phyloP scores from a whole-genome alignment of 2,797 vertebrate species.

The Hippocampus kuda region DNA sequence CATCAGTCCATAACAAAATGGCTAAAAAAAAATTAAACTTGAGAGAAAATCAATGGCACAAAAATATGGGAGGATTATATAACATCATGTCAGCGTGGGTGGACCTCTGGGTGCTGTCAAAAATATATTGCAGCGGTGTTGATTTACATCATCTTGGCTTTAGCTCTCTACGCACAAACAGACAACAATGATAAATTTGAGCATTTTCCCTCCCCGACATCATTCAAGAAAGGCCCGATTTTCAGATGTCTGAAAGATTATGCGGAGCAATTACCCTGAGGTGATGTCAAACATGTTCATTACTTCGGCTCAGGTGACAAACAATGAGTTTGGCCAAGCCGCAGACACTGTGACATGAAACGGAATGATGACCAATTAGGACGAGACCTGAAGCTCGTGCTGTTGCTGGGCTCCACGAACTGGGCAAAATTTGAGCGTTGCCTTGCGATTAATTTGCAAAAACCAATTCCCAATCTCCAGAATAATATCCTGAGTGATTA shows the following conservation, averaged over 20 bases:
- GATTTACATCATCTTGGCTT: not conserved
- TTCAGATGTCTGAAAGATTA: not conserved
- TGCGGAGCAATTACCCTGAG: not conserved
- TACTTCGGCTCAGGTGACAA: not conserved
- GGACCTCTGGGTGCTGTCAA: not conserved
- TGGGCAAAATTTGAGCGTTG: not conserved
- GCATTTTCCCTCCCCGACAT: not conserved
- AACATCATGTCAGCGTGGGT: not conserved
- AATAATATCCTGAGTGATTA: not conserved
- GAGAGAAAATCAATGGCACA: constrained; percentile 34
- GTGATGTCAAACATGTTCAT: not conserved
- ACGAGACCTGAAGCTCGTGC: not conserved
- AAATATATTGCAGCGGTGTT: not conserved
- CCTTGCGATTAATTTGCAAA: not conserved
- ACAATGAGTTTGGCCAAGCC: not conserved
- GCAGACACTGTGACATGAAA: not conserved
- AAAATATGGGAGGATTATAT: not conserved
- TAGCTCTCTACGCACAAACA: not conserved
- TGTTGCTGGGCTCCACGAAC: not conserved
- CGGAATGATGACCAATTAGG: not conserved
- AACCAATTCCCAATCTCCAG: not conserved
- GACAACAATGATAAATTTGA: not conserved
- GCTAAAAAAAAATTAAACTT: constrained; percentile 7
- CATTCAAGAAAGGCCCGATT: not conserved
- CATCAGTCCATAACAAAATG: not conserved